Evolutionary conservation across 2,888 invertebrate species (phyloP).

Genomic region (Meganola albula): DNA sequence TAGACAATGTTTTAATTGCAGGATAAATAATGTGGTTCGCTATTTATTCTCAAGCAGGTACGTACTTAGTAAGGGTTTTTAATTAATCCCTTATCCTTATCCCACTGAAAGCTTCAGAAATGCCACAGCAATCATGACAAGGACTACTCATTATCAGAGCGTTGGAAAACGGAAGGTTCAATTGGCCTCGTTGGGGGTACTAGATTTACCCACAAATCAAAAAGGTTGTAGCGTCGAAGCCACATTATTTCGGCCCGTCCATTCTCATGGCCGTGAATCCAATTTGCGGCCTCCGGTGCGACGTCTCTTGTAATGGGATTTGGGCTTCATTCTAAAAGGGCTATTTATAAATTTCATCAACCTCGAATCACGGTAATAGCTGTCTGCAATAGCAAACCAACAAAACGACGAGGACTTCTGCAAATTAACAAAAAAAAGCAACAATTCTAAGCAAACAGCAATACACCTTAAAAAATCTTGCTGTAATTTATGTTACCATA

Average conservation of each 20-base stretch:
- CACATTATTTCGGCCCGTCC: conserved; percentile 55
- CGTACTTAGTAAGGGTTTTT: too few relatives aligned
- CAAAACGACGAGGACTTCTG: too few relatives aligned
- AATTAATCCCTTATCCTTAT: too few relatives aligned
- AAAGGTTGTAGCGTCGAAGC: conserved; percentile 44
- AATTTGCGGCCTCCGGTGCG: conserved; percentile 54
- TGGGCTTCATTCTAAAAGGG: conserved; percentile 52
- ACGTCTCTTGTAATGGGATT: conserved; percentile 62
- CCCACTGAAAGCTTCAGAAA: too few relatives aligned
- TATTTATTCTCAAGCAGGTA: too few relatives aligned
- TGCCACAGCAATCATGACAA: too few relatives aligned
- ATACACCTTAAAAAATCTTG: too few relatives aligned
- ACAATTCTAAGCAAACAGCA: too few relatives aligned
- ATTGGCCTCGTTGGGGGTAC: conserved; percentile 16
- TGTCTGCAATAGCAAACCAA: conserved; percentile 19
- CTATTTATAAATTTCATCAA: conserved; percentile 48
- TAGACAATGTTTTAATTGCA: too few relatives aligned
- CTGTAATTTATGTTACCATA: too few relatives aligned
- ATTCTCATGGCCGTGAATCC: conserved; percentile 58
- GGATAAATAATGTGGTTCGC: too few relatives aligned
- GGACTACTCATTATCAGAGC: conserved; percentile 14
- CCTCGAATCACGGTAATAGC: conserved; percentile 35
- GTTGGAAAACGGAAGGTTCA: conserved; percentile 14
- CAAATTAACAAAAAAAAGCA: too few relatives aligned
- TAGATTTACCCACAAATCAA: conserved; percentile 49